A percentile compares a stretch with the other conserved stretches of the same genome.
These are phyloP conservation scores for Phyllotreta striolata DNA, from an alignment of 2,888 invertebrate genomes.

Conservation along the genomic window DNA sequence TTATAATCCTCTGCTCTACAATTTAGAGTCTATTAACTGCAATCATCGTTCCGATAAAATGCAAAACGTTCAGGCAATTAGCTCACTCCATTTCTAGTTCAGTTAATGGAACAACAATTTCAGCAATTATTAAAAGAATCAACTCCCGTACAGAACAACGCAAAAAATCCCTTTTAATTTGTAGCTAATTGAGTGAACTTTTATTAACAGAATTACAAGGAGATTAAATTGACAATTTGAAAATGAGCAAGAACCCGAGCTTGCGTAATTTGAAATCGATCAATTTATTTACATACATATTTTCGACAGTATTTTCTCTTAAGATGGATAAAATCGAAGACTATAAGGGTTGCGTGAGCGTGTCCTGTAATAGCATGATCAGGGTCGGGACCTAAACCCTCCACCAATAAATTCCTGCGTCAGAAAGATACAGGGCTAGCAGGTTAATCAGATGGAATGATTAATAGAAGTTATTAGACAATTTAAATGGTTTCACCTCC, in stretches of 20 bases:
- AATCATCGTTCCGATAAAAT: conserved; percentile 36
- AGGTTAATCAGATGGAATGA: conserved; percentile 16
- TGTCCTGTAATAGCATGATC: conserved; percentile 27
- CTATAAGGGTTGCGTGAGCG: conserved; percentile 36
- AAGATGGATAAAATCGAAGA: conserved; percentile 36
- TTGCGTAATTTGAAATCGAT: conserved; percentile 36
- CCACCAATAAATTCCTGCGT: conserved; percentile 11
- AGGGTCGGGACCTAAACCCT: conserved; percentile 3
- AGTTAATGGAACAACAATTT: conserved; percentile 15
- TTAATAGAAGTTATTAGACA: conserved; percentile 15
- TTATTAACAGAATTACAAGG: too few relatives aligned
- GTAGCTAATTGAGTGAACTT: conserved; percentile 1
- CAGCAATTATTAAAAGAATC: conserved; percentile 10
- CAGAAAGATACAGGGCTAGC: conserved; percentile 11
- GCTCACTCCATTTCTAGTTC: conserved; percentile 17
- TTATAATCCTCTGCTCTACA: conserved; percentile 33
- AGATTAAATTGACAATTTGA: too few relatives aligned
- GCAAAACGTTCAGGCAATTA: conserved; percentile 29
- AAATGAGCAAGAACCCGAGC: conserved; percentile 7
- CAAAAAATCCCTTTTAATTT: conserved; percentile 7
- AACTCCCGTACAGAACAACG: background rate
- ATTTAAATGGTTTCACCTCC: conserved; percentile 12
- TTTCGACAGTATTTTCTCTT: conserved; percentile 41
- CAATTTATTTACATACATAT: conserved; percentile 45
- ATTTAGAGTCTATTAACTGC: conserved; percentile 36